phyloP scores from a whole-genome alignment of 1,140 invertebrate genomes.

The Drosophila virilis region DNA sequence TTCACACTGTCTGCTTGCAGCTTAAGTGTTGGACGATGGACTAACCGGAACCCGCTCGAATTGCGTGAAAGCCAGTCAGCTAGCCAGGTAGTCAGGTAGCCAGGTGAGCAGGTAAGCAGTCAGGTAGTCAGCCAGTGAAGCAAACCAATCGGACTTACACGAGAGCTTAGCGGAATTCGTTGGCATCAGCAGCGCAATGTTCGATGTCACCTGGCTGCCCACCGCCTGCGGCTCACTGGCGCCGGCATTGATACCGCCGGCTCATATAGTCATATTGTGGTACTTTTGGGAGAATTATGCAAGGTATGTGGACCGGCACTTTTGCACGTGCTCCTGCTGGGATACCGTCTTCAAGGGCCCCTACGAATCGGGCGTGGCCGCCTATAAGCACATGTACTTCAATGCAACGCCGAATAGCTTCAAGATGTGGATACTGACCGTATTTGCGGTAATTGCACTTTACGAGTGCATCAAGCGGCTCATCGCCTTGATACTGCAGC shows the following conservation, averaged over 20 bases:
- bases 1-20: conserved; percentile 7
- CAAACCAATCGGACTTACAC: conserved; percentile 13
- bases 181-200: conserved; percentile 52
- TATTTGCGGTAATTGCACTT: conserved; percentile 88
- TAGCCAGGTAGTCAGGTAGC: not conserved
- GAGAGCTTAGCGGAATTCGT: conserved; percentile 3
- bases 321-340: conserved; percentile 92
- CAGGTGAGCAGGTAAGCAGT: not conserved
- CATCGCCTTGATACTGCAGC: conserved; percentile 85
- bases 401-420: conserved; percentile 90
- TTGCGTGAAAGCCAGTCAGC: conserved; percentile 1
- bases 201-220: conserved; percentile 80
- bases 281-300: conserved; percentile 90
- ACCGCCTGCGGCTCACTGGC: conserved; percentile 79
- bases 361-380: conserved; percentile 90
- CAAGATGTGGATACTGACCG: conserved; percentile 91
- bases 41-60: not conserved
- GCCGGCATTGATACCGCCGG: conserved; percentile 85
- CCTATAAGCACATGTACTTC: conserved; percentile 94
- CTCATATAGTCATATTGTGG: conserved; percentile 88
- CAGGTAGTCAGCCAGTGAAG: not conserved
- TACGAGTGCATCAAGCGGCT: conserved; percentile 90
- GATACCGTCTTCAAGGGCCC: conserved; percentile 93
- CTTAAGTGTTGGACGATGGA: conserved; percentile 5
- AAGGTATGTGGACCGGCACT: conserved; percentile 87